phyloP scores from a whole-genome alignment of 2,797 vertebrate genomes.

The Spondyliosoma cantharus region DNA sequence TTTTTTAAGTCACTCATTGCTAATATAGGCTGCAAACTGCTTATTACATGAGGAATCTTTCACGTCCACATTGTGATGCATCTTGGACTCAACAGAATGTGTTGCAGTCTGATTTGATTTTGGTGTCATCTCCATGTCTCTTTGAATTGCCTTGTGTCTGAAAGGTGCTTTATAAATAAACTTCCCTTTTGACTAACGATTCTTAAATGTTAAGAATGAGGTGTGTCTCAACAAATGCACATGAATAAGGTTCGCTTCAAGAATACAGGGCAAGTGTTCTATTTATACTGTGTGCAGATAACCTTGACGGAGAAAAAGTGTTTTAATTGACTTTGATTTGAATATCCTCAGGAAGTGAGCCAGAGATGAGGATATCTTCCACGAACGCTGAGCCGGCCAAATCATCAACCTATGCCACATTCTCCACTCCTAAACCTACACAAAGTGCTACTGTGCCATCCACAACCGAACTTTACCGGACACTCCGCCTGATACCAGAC shows the following conservation, averaged over 20 bases:
- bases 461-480: constrained; percentile 82
- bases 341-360: constrained; percentile 78
- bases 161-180: no score
- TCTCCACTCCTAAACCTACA: constrained; percentile 78
- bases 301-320: neutral
- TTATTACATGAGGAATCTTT: no score
- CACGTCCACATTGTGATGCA: no score
- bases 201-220: neutral
- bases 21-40: no score
- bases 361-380: constrained; percentile 77
- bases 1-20: no score
- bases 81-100: no score
- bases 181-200: neutral
- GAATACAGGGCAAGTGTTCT: neutral
- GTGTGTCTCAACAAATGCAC: neutral
- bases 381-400: constrained; percentile 62
- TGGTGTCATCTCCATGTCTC: no score
- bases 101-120: neutral
- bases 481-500: constrained; percentile 81
- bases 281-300: neutral
- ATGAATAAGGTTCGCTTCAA: neutral
- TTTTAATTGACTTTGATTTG: neutral
- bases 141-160: no score
- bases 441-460: constrained; percentile 71
- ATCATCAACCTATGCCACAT: constrained; percentile 62